Base-by-base conservation (phyloP, 30 jellyfish, hydroid and myxozoan genomes). In the Hydractinia symbiolongicarpus region DNA sequence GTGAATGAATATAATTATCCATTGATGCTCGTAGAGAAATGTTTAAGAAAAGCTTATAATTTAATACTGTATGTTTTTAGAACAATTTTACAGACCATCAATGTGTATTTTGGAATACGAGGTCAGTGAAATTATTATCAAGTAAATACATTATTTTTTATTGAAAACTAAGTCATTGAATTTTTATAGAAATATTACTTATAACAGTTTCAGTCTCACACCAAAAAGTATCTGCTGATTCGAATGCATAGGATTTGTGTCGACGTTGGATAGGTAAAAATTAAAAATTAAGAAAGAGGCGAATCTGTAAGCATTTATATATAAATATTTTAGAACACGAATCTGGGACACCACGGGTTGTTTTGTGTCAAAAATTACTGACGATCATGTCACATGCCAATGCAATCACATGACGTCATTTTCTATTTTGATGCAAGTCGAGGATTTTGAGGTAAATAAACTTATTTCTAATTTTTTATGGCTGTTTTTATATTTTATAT, bases 351-450 rank as follows among this genome's bases (percentile, higher is more conserved):
- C 79, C 7, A 19, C 17, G 2, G 85, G 85, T 9, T 77, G 85
- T 55, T 30, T 17, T 9, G 16, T 58, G 9, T 77, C 75, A 15
- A 79, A 15, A 50, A 61, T 58, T 30, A 77, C 55, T 14, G 17
- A 52, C 49, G 19, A 79, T 7, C 53, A 30, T 50, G 85, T 77
- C 40, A 55, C 55, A 1, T 77, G 85, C 55, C 44, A 77, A 49
- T 77, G 85, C 15, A 51, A 53, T 77, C 85, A 77, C 55, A 77
- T 77, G 85, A 77, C 85, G 54, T 58, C 85, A 10, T 77, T 77
- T 30, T 77, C 85, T 5, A 30, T 77, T 52, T 56, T 77, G 79
- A 61, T 77, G 74, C 79, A 77, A 77, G 53, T 77, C 15, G 50
- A 77, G 11, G 60, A 55, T 15, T 61, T 15, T 55, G 80, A 77